These are phyloP conservation scores for Corythornis cristatus DNA, from an alignment of 2,113 vertebrate genomes.

Conservation along the genomic window DNA sequence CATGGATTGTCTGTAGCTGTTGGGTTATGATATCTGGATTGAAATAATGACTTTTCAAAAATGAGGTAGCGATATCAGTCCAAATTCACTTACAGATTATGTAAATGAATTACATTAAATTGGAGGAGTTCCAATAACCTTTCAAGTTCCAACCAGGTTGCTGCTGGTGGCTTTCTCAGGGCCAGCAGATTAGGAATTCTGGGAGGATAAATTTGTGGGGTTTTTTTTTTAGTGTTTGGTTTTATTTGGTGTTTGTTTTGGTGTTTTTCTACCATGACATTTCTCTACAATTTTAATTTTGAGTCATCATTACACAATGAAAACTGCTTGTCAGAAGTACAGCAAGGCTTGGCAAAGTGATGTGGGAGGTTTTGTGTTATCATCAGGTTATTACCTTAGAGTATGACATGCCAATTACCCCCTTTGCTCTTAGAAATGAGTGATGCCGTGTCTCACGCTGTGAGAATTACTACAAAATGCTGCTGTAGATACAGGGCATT, in stretches of 20 bases:
- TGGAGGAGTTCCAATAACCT: background rate
- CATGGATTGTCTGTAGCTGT: background rate
- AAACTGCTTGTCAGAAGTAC: background rate
- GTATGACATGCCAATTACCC: background rate
- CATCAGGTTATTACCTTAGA: background rate
- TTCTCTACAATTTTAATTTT: background rate
- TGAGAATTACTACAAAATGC: background rate
- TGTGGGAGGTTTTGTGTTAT: background rate
- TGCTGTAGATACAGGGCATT: background rate
- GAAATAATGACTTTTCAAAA: background rate
- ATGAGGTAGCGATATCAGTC: background rate
- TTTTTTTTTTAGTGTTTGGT: background rate
- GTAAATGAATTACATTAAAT: background rate
- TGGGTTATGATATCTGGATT: background rate
- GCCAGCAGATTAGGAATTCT: background rate
- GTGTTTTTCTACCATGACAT: background rate
- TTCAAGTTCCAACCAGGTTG: background rate
- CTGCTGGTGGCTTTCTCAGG: background rate
- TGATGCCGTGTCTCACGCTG: background rate
- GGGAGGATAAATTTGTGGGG: background rate
- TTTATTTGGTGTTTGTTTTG: no score
- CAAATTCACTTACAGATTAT: background rate
- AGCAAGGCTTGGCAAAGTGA: background rate
- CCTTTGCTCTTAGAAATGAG: background rate
- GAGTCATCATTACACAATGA: background rate